These are phyloP conservation scores for Anorthoa munda DNA, from an alignment of 2,888 invertebrate genomes.

Conservation along the genomic window DNA sequence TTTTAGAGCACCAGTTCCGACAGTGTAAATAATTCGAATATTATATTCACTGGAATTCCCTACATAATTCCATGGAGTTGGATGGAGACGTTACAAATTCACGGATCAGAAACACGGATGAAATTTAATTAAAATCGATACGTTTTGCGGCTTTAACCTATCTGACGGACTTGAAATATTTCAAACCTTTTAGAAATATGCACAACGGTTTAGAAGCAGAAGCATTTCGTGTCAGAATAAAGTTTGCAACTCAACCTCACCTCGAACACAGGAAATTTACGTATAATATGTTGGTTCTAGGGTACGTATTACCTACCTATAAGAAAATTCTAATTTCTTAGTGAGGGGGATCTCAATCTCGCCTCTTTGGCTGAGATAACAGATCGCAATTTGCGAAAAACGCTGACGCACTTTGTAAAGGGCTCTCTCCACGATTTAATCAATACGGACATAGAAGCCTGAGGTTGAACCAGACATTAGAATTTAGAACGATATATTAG, in stretches of 20 bases:
- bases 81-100: too few relatives aligned
- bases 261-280: too few relatives aligned
- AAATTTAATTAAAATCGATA: too few relatives aligned
- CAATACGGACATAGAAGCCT: neutral
- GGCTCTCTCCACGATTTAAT: neutral
- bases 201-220: too few relatives aligned
- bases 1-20: neutral
- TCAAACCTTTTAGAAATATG: too few relatives aligned
- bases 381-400: conserved; percentile 41
- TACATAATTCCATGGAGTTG: neutral
- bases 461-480: neutral
- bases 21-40: neutral
- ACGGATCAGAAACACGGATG: too few relatives aligned
- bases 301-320: neutral
- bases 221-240: too few relatives aligned
- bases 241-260: too few relatives aligned
- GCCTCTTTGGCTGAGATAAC: conserved; percentile 21
- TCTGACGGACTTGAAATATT: too few relatives aligned
- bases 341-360: conserved; percentile 7
- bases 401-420: conserved; percentile 41
- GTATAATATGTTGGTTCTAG: neutral
- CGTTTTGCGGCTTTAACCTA: too few relatives aligned
- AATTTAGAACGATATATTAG: neutral
- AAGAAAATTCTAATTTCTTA: conserved; percentile 27
- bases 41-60: neutral